Evolutionary conservation across 2,113 vertebrate genomes (phyloP).

Genomic region (Naja naja): DNA sequence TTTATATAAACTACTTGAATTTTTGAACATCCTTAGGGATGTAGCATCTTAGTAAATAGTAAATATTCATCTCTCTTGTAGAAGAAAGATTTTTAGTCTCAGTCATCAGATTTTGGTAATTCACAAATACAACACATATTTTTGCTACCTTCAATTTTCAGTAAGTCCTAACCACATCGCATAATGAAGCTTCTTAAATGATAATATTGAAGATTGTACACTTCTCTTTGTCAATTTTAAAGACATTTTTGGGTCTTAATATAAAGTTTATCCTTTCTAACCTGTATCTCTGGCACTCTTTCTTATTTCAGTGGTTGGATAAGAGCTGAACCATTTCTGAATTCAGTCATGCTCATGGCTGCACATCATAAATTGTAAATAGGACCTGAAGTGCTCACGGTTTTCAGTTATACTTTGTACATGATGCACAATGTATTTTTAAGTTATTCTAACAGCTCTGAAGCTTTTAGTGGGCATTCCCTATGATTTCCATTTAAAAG

Average conservation of each 20-base stretch:
- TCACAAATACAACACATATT: neutral
- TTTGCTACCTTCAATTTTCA: neutral
- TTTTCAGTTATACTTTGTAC: constrained; percentile 21
- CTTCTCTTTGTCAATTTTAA: neutral
- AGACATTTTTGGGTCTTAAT: neutral
- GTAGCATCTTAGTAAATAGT: neutral
- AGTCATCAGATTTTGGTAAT: rapidly evolving
- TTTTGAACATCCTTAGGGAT: neutral
- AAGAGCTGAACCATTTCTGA: constrained; percentile 1
- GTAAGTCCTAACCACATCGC: neutral
- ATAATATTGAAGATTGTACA: neutral
- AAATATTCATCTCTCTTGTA: neutral
- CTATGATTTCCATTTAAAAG: constrained; percentile 34
- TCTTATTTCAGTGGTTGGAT: constrained; percentile 8
- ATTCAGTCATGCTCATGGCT: constrained; percentile 5
- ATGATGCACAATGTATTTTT: neutral
- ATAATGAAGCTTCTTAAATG: neutral
- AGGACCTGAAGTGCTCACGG: neutral
- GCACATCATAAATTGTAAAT: constrained; percentile 29
- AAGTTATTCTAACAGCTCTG: constrained; percentile 7
- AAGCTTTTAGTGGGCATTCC: constrained; percentile 19
- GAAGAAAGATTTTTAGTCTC: neutral
- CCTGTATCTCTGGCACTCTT: neutral
- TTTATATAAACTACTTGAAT: neutral
- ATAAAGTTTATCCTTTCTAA: constrained; percentile 19